Evolutionary conservation across 2,888 invertebrate genomes (phyloP).

Genomic region (Autographa gamma): DNA sequence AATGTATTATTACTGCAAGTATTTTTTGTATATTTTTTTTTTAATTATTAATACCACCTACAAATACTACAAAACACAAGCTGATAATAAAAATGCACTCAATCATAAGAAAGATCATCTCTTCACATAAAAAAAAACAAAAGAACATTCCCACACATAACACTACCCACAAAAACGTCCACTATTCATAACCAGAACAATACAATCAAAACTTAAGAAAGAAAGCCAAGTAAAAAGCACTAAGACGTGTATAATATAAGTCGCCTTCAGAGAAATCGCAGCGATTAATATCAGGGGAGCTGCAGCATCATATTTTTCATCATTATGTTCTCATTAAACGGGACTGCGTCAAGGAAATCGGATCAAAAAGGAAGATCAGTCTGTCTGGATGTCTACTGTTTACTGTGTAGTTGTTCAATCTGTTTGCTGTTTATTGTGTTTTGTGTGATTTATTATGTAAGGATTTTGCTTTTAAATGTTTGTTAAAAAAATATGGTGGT

Average conservation of each 20-base stretch:
- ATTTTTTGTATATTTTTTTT: too few species aligned
- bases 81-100: too few species aligned
- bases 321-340: slow-evolving; percentile 83
- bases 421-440: slow-evolving; percentile 32
- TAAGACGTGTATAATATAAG: slow-evolving; percentile 56
- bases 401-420: slow-evolving; percentile 45
- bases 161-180: not conserved
- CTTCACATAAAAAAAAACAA: too few species aligned
- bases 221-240: slow-evolving; percentile 64
- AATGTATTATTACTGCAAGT: too few species aligned
- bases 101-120: too few species aligned
- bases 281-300: slow-evolving; percentile 72
- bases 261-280: slow-evolving; percentile 69
- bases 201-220: slow-evolving; percentile 46
- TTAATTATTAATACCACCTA: too few species aligned
- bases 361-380: slow-evolving; percentile 59
- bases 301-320: slow-evolving; percentile 83
- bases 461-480: too few species aligned
- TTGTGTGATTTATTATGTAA: slow-evolving; percentile 18
- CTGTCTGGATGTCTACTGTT: slow-evolving; percentile 51
- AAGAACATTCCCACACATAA: slow-evolving; percentile 11
- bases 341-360: slow-evolving; percentile 70
- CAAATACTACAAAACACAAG: too few species aligned
- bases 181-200: slow-evolving; percentile 20
- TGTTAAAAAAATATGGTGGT: too few species aligned